Percentiles rank a stretch among this genome's conserved stretches.
phyloP scores from a whole-genome alignment of 1,140 invertebrate species.

The Ylistrum balloti region DNA sequence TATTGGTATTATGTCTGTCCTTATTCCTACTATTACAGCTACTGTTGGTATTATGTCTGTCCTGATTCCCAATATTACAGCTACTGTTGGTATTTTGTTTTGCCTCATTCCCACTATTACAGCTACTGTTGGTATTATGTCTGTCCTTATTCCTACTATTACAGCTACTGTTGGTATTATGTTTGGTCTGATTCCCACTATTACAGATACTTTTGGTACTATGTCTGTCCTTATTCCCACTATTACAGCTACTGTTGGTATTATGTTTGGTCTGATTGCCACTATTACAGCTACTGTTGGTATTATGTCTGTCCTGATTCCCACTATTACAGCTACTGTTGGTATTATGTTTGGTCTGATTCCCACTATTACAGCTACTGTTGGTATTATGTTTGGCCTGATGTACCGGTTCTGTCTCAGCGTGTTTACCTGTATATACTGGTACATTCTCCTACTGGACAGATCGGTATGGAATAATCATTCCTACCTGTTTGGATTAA shows the following conservation, averaged over 20 bases:
- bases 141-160: no score
- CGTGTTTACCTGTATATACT: constrained; percentile 88
- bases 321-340: background rate
- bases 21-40: no score
- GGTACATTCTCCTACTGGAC: constrained; percentile 92
- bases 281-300: background rate
- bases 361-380: no score
- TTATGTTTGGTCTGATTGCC: background rate
- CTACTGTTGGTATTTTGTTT: no score
- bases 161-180: background rate
- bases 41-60: no score
- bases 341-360: background rate
- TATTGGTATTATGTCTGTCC: no score
- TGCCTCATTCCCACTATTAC: no score
- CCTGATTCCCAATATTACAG: no score
- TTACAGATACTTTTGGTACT: background rate
- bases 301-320: background rate
- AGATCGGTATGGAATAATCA: constrained; percentile 96
- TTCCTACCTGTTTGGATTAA: constrained; percentile 92
- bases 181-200: background rate
- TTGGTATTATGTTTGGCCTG: background rate
- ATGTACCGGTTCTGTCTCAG: background rate
- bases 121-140: no score
- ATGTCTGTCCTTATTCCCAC: background rate
- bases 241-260: background rate